Percentiles rank a stretch among this genome's conserved stretches.
phyloP scores from a whole-genome alignment of 2,888 invertebrate genomes.

The Drosophila histrio region DNA sequence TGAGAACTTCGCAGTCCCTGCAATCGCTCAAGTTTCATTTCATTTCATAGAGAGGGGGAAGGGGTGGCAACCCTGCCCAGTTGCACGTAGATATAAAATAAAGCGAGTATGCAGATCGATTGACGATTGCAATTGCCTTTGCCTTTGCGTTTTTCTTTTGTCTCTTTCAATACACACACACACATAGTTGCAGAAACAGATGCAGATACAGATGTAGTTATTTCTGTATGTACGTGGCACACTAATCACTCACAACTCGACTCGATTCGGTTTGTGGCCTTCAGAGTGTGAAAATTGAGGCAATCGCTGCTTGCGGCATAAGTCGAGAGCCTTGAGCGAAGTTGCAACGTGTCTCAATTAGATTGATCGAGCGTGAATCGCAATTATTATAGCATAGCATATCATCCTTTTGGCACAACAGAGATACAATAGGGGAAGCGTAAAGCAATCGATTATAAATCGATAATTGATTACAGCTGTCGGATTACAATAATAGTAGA shows the following conservation, averaged over 20 bases:
- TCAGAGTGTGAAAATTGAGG: constrained; percentile 73
- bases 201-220: constrained; percentile 2
- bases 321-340: constrained; percentile 37
- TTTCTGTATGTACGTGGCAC: constrained; percentile 21
- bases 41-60: constrained; percentile 3
- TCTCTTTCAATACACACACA: neutral
- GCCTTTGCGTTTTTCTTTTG: neutral
- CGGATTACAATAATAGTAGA: neutral
- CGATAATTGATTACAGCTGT: neutral
- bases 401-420: constrained; percentile 2
- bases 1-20: constrained; percentile 66
- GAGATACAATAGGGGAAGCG: neutral
- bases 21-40: constrained; percentile 63
- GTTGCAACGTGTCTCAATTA: constrained; percentile 44
- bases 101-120: constrained; percentile 52
- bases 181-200: neutral
- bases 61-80: neutral
- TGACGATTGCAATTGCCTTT: constrained; percentile 37
- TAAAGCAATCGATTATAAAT: constrained; percentile 1
- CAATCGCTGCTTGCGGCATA: constrained; percentile 52
- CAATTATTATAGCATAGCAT: constrained; percentile 7
- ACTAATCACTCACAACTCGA: constrained; percentile 37
- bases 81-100: constrained; percentile 28
- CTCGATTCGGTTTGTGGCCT: constrained; percentile 50
- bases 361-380: constrained; percentile 40